Conservation (phyloP, 2,113 vertebrate species). For the Gobius niger region DNA sequence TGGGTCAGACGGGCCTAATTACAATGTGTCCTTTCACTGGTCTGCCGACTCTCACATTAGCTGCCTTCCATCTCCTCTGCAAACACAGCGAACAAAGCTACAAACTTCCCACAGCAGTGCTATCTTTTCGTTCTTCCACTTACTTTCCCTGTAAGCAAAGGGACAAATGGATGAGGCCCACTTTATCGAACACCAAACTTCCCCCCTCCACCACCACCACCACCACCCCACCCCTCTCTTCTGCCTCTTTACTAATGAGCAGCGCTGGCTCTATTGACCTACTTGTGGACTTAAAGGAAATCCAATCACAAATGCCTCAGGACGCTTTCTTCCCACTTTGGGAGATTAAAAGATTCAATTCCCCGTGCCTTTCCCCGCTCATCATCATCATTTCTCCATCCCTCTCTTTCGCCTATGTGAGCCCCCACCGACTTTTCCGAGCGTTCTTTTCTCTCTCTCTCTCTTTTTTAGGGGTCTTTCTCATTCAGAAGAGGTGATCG, state of each 20-base stretch:
- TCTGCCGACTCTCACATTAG: neutral
- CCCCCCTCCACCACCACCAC: constrained; percentile 21
- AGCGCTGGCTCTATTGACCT: constrained; percentile 72
- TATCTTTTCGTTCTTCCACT: constrained; percentile 3
- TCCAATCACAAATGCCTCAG: constrained; percentile 78
- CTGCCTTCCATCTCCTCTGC: neutral
- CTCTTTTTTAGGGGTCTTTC: constrained; percentile 40
- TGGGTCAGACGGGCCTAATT: no score
- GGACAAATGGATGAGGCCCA: constrained; percentile 61
- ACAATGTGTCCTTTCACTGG: neutral
- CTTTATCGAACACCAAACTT: constrained; percentile 62
- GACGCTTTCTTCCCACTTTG: constrained; percentile 75
- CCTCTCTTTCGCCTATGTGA: constrained; percentile 44
- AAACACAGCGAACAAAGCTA: constrained; percentile 29
- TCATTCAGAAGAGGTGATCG: constrained; percentile 36
- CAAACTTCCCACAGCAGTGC: constrained; percentile 15
- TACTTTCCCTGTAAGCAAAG: constrained; percentile 34
- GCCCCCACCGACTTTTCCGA: constrained; percentile 39
- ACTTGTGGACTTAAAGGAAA: constrained; percentile 76
- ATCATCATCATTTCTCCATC: constrained; percentile 68
- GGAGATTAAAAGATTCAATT: constrained; percentile 81
- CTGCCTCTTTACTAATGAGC: constrained; percentile 72
- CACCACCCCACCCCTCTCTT: constrained; percentile 15
- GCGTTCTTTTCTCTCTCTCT: constrained; percentile 41
- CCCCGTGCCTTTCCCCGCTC: constrained; percentile 68